A percentile compares a stretch with the other conserved stretches of the same genome.
phyloP scores from a whole-genome alignment of 2,888 invertebrate species.

The Acleris laterana region DNA sequence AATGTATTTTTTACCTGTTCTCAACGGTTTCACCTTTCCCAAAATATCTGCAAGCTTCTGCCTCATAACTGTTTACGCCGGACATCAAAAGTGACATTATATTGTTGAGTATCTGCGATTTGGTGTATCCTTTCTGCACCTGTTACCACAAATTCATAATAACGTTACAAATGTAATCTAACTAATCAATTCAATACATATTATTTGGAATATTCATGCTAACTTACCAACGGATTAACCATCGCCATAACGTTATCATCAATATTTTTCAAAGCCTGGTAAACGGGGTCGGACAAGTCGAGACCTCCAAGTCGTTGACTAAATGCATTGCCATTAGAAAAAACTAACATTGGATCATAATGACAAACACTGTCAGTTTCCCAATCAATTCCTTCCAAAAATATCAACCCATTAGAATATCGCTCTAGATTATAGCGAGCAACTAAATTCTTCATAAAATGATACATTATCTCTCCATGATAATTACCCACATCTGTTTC shows the following conservation, averaged over 20 bases:
- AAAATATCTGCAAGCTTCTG: slow-evolving; percentile 58
- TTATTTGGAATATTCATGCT: no score
- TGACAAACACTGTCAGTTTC: slow-evolving; percentile 73
- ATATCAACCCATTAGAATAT: slow-evolving; percentile 86
- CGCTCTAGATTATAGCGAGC: slow-evolving; percentile 89
- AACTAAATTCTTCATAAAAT: slow-evolving; percentile 87
- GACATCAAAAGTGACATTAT: slow-evolving; percentile 72
- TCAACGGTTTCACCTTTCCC: slow-evolving; percentile 48
- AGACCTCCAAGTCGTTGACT: slow-evolving; percentile 78
- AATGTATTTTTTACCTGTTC: slow-evolving; percentile 53
- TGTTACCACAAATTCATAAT: slow-evolving; percentile 54
- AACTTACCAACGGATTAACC: slow-evolving; percentile 65
- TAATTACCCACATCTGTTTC: slow-evolving; percentile 65
- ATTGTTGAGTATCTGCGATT: slow-evolving; percentile 71
- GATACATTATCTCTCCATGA: slow-evolving; percentile 86
- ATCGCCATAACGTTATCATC: slow-evolving; percentile 63
- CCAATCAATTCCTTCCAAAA: slow-evolving; percentile 83
- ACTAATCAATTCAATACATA: no score
- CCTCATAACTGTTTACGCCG: slow-evolving; percentile 67
- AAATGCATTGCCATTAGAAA: slow-evolving; percentile 86
- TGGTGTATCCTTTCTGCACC: slow-evolving; percentile 65
- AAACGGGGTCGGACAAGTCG: slow-evolving; percentile 61
- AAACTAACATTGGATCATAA: slow-evolving; percentile 85
- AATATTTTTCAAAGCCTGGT: slow-evolving; percentile 60
- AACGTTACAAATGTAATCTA: background rate